phyloP scores from a whole-genome alignment of 2,797 vertebrate genomes.

The Gila robusta region DNA sequence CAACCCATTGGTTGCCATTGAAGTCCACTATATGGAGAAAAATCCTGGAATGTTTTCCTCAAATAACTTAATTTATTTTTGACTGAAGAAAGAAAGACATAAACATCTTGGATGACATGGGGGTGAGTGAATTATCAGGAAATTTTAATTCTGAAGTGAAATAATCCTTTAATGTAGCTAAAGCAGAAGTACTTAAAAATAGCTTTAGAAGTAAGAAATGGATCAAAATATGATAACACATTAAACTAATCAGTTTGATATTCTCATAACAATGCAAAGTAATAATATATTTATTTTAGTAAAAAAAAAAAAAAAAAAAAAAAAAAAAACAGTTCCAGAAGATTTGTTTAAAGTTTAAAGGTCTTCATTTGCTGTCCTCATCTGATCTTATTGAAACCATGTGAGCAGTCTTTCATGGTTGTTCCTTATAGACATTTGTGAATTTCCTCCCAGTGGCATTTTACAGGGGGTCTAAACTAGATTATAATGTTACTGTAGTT shows the following conservation, averaged over 20 bases:
- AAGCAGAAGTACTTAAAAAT: not conserved
- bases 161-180: no score
- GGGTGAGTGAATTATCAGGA: no score
- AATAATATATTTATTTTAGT: conserved; percentile 33
- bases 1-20: no score
- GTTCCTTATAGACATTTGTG: conserved; percentile 32
- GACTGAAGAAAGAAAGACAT: no score
- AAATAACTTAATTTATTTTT: no score
- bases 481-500: conserved; percentile 41
- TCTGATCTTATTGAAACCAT: conserved; percentile 61
- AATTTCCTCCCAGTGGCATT: conserved; percentile 43
- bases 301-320: not conserved
- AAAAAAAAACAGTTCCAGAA: conserved; percentile 32
- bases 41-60: no score
- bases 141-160: no score
- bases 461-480: conserved; percentile 42
- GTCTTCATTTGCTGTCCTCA: conserved; percentile 51
- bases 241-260: not conserved
- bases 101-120: no score
- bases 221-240: not conserved
- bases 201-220: not conserved
- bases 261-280: conserved; percentile 7
- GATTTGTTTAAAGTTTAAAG: conserved; percentile 31
- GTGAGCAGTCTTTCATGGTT: conserved; percentile 41
- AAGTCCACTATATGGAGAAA: no score